Conservation (phyloP, 2,797 vertebrate genomes). For the Gymnoscopelus braueri region DNA sequence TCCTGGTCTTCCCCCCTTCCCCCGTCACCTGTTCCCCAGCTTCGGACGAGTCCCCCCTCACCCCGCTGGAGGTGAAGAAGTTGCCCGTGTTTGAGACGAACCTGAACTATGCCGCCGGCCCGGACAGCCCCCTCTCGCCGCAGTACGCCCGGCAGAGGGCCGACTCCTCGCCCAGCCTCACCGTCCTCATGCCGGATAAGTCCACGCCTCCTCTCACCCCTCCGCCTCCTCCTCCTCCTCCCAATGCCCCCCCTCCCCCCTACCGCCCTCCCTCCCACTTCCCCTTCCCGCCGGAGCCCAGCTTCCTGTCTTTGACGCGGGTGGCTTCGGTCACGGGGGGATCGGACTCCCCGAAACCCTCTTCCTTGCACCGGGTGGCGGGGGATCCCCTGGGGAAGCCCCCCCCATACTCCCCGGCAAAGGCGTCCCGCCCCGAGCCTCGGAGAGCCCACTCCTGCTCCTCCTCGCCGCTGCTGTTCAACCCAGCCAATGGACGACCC, state of each 20-base stretch:
- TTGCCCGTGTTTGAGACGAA: conserved; percentile 95
- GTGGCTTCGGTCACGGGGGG: conserved; percentile 71
- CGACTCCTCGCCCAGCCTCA: conserved; percentile 87
- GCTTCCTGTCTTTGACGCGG: conserved; percentile 76
- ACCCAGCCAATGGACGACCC: conserved; percentile 86
- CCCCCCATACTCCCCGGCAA: conserved; percentile 87
- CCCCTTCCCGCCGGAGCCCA: conserved; percentile 87
- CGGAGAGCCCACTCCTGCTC: conserved; percentile 85
- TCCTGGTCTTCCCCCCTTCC: conserved; percentile 95
- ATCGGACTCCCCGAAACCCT: conserved; percentile 80
- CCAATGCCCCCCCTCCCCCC: conserved; percentile 75
- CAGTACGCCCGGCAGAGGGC: conserved; percentile 87
- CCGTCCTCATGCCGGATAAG: conserved; percentile 84
- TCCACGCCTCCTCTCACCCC: conserved; percentile 89
- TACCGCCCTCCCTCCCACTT: conserved; percentile 88
- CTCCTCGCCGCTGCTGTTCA: conserved; percentile 86
- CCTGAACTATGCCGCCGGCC: conserved; percentile 88
- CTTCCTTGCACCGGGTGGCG: conserved; percentile 69
- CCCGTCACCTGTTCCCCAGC: conserved; percentile 94
- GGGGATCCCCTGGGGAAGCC: conserved; percentile 75
- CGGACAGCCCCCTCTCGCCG: conserved; percentile 89
- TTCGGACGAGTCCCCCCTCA: conserved; percentile 96
- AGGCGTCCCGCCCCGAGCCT: conserved; percentile 85
- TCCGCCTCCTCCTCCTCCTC: conserved; percentile 79
- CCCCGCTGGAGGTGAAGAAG: conserved; percentile 95